Conservation (phyloP, 2,113 vertebrate genomes). For the Dunckerocampus dactyliophorus region DNA sequence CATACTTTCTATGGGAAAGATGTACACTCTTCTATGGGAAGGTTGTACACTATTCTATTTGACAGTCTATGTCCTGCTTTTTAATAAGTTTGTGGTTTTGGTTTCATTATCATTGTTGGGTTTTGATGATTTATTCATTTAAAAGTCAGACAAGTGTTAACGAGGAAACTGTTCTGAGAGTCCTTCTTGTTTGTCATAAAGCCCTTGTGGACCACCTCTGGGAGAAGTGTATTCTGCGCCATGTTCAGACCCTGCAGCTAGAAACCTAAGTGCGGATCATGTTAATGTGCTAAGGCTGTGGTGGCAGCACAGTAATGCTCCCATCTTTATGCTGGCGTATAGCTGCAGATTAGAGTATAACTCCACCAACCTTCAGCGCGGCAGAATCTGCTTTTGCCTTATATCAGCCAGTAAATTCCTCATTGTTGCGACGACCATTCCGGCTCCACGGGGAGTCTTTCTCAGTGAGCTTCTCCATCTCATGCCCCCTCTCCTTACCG, state of each 20-base stretch:
- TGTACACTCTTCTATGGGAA: too few relatives aligned
- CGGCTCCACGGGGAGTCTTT: conserved; percentile 59
- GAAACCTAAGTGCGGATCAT: conserved; percentile 82
- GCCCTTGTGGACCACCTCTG: conserved; percentile 54
- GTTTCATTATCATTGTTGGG: conserved; percentile 1
- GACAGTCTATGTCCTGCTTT: not conserved
- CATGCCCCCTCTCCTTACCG: conserved; percentile 44
- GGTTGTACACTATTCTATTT: too few relatives aligned
- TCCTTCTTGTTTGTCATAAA: conserved; percentile 23
- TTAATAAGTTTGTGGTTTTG: not conserved
- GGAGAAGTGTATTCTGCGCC: conserved; percentile 80
- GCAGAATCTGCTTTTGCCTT: conserved; percentile 72
- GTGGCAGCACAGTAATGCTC: conserved; percentile 81
- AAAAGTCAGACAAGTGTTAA: not conserved
- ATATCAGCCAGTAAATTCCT: conserved; percentile 64
- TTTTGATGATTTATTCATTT: not conserved
- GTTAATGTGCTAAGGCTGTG: conserved; percentile 80
- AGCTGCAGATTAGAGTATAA: conserved; percentile 81
- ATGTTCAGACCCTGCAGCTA: conserved; percentile 73
- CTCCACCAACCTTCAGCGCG: conserved; percentile 64
- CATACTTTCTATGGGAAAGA: too few relatives aligned
- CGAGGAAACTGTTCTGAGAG: conserved; percentile 1
- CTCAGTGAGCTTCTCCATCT: conserved; percentile 53
- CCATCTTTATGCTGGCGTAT: conserved; percentile 88
- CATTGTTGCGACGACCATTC: conserved; percentile 47